A percentile compares a stretch with the other conserved stretches of the same genome.
Conservation (phyloP, 2,888 invertebrate species). For the Pherbina coryleti region DNA sequence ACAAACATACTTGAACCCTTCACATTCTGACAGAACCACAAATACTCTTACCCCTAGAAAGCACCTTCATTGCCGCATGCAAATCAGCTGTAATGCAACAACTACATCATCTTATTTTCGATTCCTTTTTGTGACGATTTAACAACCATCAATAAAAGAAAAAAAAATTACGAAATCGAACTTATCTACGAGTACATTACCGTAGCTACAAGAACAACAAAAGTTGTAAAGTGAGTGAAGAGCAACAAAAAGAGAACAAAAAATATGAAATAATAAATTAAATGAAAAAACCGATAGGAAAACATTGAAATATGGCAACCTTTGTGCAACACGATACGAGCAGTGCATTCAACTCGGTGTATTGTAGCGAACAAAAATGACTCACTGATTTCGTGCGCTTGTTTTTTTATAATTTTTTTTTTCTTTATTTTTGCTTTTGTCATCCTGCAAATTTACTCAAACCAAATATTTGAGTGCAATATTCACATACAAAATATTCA, state of each 20-base stretch:
- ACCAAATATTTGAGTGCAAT: no score
- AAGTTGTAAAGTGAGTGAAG: no score
- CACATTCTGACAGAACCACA: no score
- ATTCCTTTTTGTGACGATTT: neutral
- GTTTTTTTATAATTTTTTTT: neutral
- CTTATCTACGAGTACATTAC: no score
- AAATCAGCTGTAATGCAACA: neutral
- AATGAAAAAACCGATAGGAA: no score
- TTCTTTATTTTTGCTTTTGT: neutral
- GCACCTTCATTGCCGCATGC: neutral
- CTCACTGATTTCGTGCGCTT: slow-evolving; percentile 13
- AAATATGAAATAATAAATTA: no score
- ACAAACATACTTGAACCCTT: no score
- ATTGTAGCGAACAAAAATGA: slow-evolving; percentile 9
- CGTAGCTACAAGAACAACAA: neutral
- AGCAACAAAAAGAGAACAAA: neutral
- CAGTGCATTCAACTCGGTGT: slow-evolving; percentile 21
- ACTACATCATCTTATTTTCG: neutral
- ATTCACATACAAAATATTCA: no score
- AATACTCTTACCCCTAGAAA: no score
- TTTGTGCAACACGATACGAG: slow-evolving; percentile 15
- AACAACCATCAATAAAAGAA: neutral
- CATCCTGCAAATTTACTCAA: neutral
- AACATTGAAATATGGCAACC: slow-evolving; percentile 7
- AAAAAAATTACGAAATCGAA: neutral